These are phyloP conservation scores for Drosophila nebulosa DNA, from an alignment of 1,140 invertebrate genomes.

Conservation along the genomic window DNA sequence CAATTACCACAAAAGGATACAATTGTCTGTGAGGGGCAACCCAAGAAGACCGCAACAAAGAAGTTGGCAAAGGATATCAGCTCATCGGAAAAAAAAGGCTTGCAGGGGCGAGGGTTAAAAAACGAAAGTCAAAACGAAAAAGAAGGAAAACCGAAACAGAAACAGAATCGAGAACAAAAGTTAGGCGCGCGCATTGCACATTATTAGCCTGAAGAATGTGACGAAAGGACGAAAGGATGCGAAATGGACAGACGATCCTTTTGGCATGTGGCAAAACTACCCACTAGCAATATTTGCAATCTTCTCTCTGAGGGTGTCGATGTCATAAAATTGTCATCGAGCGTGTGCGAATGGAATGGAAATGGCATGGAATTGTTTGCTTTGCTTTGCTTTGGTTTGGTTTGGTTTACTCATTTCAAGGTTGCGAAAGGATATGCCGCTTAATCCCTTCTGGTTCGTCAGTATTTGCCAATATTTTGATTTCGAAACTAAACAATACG, in stretches of 20 bases:
- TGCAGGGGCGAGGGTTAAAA: conserved; percentile 41
- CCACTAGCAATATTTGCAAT: background rate
- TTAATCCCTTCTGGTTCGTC: conserved; percentile 50
- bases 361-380: too few relatives aligned
- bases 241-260: background rate
- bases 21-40: conserved; percentile 54
- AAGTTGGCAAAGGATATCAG: conserved; percentile 29
- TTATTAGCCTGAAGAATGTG: conserved; percentile 10
- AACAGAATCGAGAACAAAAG: conserved; percentile 24
- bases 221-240: background rate
- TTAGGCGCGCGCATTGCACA: conserved; percentile 24
- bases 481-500: conserved; percentile 76
- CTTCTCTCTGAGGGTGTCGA: background rate
- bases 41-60: conserved; percentile 64
- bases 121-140: conserved; percentile 63
- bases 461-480: conserved; percentile 75
- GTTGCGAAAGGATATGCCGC: conserved; percentile 60
- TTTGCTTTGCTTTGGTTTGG: too few relatives aligned
- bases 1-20: conserved; percentile 55
- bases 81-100: conserved; percentile 25
- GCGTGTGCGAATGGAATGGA: background rate
- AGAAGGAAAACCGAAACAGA: too few relatives aligned
- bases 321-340: conserved; percentile 58
- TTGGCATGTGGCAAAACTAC: conserved; percentile 46
- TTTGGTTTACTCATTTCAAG: conserved; percentile 25